Percentiles rank a stretch among this genome's conserved stretches.
Conservation (phyloP, 2,113 vertebrate species). For the Rattus norvegicus region GRCr8 NC_086024.1:36339501-36340000, state of each 20-base stretch:
- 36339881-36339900: slow-evolving; percentile 76
- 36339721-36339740: slow-evolving; percentile 85
- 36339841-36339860: slow-evolving; percentile 78
- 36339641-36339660: slow-evolving; percentile 81
- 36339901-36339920: slow-evolving; percentile 87
- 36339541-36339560: background rate
- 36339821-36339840: slow-evolving; percentile 84
- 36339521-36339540: background rate
- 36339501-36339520: background rate
- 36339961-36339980: slow-evolving; percentile 87
- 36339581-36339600: background rate
- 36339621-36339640: slow-evolving; percentile 74
- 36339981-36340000: slow-evolving; percentile 84
- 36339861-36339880: slow-evolving; percentile 81
- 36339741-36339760: slow-evolving; percentile 83
- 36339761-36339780: slow-evolving; percentile 84
- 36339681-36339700: slow-evolving; percentile 81
- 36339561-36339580: background rate
- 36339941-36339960: slow-evolving; percentile 83
- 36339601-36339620: slow-evolving; percentile 1
- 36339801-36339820: slow-evolving; percentile 83
- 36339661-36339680: slow-evolving; percentile 81
- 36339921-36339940: slow-evolving; percentile 79
- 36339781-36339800: slow-evolving; percentile 81
- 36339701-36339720: slow-evolving; percentile 85